These are phyloP conservation scores for Malurus cyaneus DNA, from an alignment of 2,113 vertebrate species.

Conservation along the genomic window DNA sequence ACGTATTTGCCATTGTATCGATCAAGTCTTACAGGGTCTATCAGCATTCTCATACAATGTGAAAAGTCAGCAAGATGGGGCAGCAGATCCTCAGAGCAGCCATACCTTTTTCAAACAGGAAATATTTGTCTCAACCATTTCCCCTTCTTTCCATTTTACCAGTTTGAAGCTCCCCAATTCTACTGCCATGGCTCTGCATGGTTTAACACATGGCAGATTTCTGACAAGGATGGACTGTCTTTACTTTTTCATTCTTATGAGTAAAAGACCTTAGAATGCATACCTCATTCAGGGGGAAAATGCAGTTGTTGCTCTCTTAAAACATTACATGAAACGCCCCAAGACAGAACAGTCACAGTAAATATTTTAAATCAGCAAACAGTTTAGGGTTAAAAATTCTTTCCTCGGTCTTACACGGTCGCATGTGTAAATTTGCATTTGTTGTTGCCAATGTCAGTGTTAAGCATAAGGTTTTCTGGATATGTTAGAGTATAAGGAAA, in stretches of 20 bases:
- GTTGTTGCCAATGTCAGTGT: not conserved
- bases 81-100: not conserved
- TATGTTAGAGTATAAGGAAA: not conserved
- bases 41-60: not conserved
- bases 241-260: not conserved
- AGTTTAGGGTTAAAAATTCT: not conserved
- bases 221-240: not conserved
- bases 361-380: not conserved
- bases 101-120: not conserved
- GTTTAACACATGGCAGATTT: not conserved
- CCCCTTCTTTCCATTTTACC: not conserved
- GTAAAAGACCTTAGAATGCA: not conserved
- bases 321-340: not conserved
- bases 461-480: conserved; percentile 40
- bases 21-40: not conserved
- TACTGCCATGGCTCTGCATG: not conserved
- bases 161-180: not conserved
- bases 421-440: conserved; percentile 13
- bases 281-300: not conserved
- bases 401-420: not conserved
- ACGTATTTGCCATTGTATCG: rapidly evolving
- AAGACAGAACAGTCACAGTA: not conserved
- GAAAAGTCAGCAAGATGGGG: not conserved
- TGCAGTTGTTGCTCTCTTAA: not conserved
- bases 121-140: not conserved